Percentiles rank a stretch among this genome's conserved stretches.
Evolutionary conservation across 2,113 vertebrate species (phyloP).

Genomic region (Bos taurus): ARS-UCD2.0 NC_037330.1:6187001-6187500

Average conservation of each 20-base stretch:
- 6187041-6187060: not conserved
- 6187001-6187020: not conserved
- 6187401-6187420: rapidly evolving
- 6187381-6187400: rapidly evolving
- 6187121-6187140: not conserved
- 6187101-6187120: not conserved
- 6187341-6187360: not conserved
- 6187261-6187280: not conserved
- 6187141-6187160: not conserved
- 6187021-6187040: not conserved
- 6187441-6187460: no score
- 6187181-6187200: not conserved
- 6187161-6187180: not conserved
- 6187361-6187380: rapidly evolving
- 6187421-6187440: not conserved
- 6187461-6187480: not conserved
- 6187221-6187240: not conserved
- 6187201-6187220: not conserved
- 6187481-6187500: not conserved
- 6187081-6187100: not conserved
- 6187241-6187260: not conserved
- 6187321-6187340: not conserved
- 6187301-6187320: not conserved
- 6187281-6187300: not conserved
- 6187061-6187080: not conserved